These are phyloP conservation scores for Babylonia areolata DNA, from an alignment of 1,140 invertebrate species.

Conservation along the genomic window DNA sequence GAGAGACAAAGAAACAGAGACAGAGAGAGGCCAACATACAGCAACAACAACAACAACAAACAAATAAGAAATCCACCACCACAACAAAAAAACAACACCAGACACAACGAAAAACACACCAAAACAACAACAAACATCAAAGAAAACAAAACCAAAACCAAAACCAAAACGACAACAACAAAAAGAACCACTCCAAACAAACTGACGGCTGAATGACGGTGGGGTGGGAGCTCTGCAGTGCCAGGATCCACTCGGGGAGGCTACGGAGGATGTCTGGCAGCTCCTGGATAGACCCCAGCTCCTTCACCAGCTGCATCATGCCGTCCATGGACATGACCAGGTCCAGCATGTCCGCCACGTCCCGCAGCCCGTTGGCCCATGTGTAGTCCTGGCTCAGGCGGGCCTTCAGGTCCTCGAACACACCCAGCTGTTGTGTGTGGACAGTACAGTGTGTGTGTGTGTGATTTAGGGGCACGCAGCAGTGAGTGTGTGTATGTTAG, in stretches of 20 bases:
- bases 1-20: neutral
- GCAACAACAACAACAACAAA: neutral
- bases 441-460: too few relatives aligned
- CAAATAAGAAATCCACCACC: neutral
- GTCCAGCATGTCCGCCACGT: conserved; percentile 47
- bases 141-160: neutral
- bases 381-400: conserved; percentile 26
- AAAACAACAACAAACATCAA: neutral
- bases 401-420: conserved; percentile 42
- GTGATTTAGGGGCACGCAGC: too few relatives aligned
- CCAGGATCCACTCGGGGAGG: conserved; percentile 37
- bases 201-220: conserved; percentile 8
- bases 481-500: too few relatives aligned
- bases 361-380: conserved; percentile 20
- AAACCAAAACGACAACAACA: too few relatives aligned
- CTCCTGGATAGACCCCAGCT: conserved; percentile 43
- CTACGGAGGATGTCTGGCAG: conserved; percentile 41
- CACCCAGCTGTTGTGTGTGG: conserved; percentile 33
- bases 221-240: neutral
- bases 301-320: conserved; percentile 34
- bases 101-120: neutral
- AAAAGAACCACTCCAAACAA: neutral
- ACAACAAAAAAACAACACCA: neutral
- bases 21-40: neutral
- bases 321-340: conserved; percentile 33